phyloP scores from a whole-genome alignment of 1,140 invertebrate genomes.

The Diprion similis region DNA sequence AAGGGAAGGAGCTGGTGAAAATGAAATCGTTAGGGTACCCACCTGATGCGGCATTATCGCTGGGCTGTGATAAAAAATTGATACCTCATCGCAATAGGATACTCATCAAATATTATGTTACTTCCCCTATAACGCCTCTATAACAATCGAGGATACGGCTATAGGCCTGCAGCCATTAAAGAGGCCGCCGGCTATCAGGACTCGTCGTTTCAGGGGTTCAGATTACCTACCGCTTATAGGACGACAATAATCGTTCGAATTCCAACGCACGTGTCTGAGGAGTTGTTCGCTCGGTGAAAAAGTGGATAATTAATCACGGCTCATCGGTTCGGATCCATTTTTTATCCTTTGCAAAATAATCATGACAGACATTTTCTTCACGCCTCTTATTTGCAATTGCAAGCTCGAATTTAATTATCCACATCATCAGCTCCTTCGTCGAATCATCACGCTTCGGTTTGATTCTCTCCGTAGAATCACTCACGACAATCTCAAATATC shows the following conservation, averaged over 20 bases:
- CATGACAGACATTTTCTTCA: too few relatives aligned
- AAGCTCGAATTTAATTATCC: too few relatives aligned
- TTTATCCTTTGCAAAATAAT: too few relatives aligned
- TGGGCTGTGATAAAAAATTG: neutral
- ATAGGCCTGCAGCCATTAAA: neutral
- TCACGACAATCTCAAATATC: too few relatives aligned
- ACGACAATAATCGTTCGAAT: neutral
- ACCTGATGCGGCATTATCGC: neutral
- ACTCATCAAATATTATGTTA: neutral
- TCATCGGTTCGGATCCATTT: too few relatives aligned
- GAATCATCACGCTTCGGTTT: too few relatives aligned
- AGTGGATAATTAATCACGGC: too few relatives aligned
- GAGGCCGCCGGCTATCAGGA: neutral
- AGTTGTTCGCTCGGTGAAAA: too few relatives aligned
- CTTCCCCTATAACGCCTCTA: neutral
- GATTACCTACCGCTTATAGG: neutral
- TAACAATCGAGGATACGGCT: conserved; percentile 2
- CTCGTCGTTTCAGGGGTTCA: neutral
- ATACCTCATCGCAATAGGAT: neutral
- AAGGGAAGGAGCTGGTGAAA: neutral
- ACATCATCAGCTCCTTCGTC: too few relatives aligned
- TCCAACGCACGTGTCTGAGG: too few relatives aligned
- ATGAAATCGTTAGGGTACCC: neutral
- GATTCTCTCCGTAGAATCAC: too few relatives aligned
- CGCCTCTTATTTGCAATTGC: too few relatives aligned